Evolutionary conservation across 1,140 invertebrate genomes (phyloP), one percentile per base, ranked within the genome.

Genomic region (Argopecten irradians): DNA sequence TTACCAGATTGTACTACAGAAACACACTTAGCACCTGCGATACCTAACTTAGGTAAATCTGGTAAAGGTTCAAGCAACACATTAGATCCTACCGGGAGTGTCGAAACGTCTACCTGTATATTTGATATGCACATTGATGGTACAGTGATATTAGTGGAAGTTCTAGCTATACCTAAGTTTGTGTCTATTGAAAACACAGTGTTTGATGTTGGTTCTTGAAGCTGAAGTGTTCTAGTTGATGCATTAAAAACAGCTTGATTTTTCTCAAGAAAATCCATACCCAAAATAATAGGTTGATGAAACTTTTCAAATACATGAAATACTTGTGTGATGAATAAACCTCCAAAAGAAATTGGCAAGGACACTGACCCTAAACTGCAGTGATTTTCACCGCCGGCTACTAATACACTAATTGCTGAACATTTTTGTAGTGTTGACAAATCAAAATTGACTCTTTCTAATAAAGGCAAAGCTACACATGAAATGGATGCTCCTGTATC

Each of bases 401-500:
- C 86, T 11, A 85, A 34, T 41, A 82, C 86, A 83, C 86, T 83
- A 34, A 34, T 35, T n/a, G 22, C 28, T 32, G 2, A 22, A 19
- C 16, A 34, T 36, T 71, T 33, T 83, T 89, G 34, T 34, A 87
- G 41, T 39, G 86, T 43, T 22, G n/a, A 36, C 16, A 28, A 14
- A 34, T 89, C 43, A n/a, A 88, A 82, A 35, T 46, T 83, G n/a
- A 87, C 22, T 22, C 8, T 39, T 14, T 83, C 22, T 34, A 90
- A 32, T 0, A 87, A 55, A 82, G 82, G 85, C 22, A 55, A n/a
- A 41, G 86, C 85, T 82, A 83, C 82, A 85, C 86, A 89, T 9
- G 82, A 87, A 1, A 91, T 86, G 35, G 43, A 32, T 43, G 89
- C 90, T 35, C 89, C 90, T 33, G 89, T 84, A 83, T 91, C 91